phyloP scores from a whole-genome alignment of 2,888 invertebrate species.

The Tiphia femorata region DNA sequence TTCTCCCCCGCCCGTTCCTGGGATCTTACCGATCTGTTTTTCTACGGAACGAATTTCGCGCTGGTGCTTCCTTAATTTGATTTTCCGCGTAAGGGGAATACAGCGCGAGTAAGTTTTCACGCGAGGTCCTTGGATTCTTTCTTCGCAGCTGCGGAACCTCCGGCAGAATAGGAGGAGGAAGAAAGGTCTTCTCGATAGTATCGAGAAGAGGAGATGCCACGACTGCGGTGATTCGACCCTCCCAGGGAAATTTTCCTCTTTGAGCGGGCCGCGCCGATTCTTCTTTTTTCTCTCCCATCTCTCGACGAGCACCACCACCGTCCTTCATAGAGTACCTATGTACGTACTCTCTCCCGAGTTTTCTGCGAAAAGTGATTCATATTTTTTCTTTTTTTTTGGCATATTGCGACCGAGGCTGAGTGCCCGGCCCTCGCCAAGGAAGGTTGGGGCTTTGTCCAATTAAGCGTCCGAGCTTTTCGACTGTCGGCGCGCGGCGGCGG shows the following conservation, averaged over 20 bases:
- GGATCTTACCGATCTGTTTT: too few relatives aligned
- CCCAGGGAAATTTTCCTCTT: neutral
- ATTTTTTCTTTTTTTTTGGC: slow-evolving; percentile 55
- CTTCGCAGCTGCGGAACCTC: neutral
- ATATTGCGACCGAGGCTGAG: slow-evolving; percentile 62
- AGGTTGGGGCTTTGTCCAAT: slow-evolving; percentile 68
- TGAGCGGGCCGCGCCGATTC: neutral
- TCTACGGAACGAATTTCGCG: too few relatives aligned
- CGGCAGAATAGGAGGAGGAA: neutral
- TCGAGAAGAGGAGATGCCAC: too few relatives aligned
- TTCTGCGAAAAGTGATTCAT: slow-evolving; percentile 59
- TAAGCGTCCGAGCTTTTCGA: slow-evolving; percentile 66
- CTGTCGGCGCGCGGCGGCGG: slow-evolving; percentile 53
- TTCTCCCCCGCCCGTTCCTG: too few relatives aligned
- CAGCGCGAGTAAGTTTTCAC: too few relatives aligned
- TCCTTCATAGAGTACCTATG: too few relatives aligned
- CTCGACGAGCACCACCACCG: neutral
- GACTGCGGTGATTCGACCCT: neutral
- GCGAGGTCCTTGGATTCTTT: too few relatives aligned
- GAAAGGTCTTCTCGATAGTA: too few relatives aligned
- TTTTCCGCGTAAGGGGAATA: too few relatives aligned
- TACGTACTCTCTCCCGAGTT: slow-evolving; percentile 29
- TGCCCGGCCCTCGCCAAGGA: slow-evolving; percentile 54
- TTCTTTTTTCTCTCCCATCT: neutral
- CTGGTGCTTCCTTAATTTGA: too few relatives aligned